These are phyloP conservation scores for Argya squamiceps DNA, from an alignment of 2,797 vertebrate genomes.

Conservation along the genomic window DNA sequence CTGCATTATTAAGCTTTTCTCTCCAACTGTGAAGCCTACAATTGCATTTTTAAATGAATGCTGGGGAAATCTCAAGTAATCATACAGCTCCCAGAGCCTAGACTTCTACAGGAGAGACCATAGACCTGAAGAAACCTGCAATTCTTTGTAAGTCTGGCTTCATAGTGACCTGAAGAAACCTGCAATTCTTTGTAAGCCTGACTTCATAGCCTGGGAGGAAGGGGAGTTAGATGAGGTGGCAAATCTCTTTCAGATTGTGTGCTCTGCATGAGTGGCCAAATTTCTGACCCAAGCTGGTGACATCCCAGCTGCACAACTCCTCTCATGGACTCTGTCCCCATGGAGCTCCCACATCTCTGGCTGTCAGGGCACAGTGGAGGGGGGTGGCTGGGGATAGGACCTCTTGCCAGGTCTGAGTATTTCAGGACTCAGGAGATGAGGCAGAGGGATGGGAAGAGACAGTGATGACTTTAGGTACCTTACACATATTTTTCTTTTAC, in stretches of 20 bases:
- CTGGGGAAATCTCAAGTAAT: constrained; percentile 14
- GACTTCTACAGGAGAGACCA: background rate
- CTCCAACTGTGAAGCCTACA: constrained; percentile 32
- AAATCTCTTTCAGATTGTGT: background rate
- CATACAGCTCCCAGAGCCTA: background rate
- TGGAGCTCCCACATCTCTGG: background rate
- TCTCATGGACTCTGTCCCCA: background rate
- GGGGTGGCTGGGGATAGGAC: background rate
- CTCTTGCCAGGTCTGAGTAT: background rate
- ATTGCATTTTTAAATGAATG: constrained; percentile 26
- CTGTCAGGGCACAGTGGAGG: background rate
- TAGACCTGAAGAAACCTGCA: background rate
- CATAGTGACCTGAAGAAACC: background rate
- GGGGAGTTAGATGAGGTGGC: background rate
- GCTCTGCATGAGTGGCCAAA: background rate
- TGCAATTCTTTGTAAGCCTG: background rate
- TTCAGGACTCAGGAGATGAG: background rate
- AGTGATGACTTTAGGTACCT: background rate
- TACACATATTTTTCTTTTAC: background rate
- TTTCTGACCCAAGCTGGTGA: background rate
- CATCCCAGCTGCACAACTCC: background rate
- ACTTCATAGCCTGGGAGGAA: background rate
- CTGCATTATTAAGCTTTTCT: constrained; percentile 50
- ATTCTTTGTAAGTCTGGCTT: background rate
- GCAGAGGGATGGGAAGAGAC: background rate